phyloP scores from a whole-genome alignment of 2,888 invertebrate species.

The Koerneria pararmatus region DNA sequence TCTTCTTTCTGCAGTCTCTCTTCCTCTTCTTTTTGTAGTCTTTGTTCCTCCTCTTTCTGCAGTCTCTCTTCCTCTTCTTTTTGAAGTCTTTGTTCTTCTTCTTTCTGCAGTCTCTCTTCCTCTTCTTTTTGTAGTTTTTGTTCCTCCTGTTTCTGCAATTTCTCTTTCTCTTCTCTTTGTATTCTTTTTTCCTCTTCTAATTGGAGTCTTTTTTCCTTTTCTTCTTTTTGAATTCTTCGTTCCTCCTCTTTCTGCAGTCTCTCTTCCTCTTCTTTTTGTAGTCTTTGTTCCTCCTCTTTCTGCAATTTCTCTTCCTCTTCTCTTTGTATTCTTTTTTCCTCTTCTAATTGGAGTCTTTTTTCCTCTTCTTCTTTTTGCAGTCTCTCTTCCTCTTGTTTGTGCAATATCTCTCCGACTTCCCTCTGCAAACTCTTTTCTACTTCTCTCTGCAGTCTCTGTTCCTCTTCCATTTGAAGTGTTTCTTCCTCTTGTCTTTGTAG shows the following conservation, averaged over 20 bases:
- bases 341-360: background rate
- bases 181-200: background rate
- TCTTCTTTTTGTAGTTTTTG: no score
- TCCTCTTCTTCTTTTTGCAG: background rate
- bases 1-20: background rate
- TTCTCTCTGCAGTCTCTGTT: background rate
- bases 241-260: background rate
- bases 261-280: background rate
- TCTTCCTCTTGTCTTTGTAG: background rate
- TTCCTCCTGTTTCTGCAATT: background rate
- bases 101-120: no score
- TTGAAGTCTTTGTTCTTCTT: background rate
- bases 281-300: background rate
- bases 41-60: no score
- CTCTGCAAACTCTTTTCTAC: conserved; percentile 5
- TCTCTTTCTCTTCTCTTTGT: background rate
- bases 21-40: no score
- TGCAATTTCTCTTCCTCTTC: conserved; percentile 18
- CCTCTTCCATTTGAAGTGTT: background rate
- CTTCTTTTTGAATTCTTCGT: background rate
- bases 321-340: conserved; percentile 7
- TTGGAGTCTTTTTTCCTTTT: background rate
- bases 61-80: no score
- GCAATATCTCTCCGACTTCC: no score
- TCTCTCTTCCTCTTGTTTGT: conserved; percentile 2